phyloP scores from a whole-genome alignment of 2,888 invertebrate species.

The Aphrophora alni region DNA sequence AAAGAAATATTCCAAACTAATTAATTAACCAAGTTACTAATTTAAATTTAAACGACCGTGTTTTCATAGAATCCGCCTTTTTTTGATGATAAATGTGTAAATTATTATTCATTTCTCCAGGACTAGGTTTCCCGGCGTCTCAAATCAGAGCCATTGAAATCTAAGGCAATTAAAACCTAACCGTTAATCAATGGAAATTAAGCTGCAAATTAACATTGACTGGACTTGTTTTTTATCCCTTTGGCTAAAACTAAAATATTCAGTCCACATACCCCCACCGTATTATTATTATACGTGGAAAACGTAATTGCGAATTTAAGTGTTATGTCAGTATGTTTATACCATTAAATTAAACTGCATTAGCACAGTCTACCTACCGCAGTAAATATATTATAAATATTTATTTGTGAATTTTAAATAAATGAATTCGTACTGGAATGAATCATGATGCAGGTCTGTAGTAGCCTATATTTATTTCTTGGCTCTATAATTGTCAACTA shows the following conservation, averaged over 20 bases:
- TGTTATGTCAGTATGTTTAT: not conserved
- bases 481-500: not conserved
- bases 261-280: not conserved
- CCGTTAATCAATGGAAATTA: not conserved
- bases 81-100: not conserved
- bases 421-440: not conserved
- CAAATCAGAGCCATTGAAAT: not conserved
- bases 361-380: not conserved
- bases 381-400: not conserved
- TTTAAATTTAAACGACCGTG: not conserved
- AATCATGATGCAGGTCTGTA: not conserved
- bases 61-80: not conserved
- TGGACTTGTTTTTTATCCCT: not conserved
- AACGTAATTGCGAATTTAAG: not conserved
- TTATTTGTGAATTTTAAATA: not conserved
- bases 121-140: not conserved
- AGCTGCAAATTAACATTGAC: not conserved
- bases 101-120: not conserved
- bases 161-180: not conserved
- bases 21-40: not conserved
- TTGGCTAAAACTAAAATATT: constrained; percentile 5
- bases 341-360: not conserved
- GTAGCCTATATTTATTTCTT: not conserved
- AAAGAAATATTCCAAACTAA: not conserved
- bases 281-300: not conserved